phyloP scores from a whole-genome alignment of 2,888 invertebrate species.

The Pilophorus perplexus region DNA sequence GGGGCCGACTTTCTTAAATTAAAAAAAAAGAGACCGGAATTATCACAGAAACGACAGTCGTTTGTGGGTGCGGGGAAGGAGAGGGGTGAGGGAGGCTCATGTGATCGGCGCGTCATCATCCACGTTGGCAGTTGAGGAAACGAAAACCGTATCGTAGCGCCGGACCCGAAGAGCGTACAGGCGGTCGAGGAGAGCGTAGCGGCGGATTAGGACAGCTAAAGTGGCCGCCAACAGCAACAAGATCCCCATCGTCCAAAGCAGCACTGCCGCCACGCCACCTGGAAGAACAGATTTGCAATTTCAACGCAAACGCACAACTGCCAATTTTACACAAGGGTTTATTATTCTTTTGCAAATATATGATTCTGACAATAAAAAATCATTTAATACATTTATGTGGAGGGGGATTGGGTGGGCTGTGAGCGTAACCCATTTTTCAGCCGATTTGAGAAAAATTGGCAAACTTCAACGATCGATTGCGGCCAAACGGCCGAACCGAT shows the following conservation, averaged over 20 bases:
- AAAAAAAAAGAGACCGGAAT: conserved; percentile 14
- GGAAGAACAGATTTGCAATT: too few species aligned
- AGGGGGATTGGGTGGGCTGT: too few species aligned
- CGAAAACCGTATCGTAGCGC: conserved; percentile 36
- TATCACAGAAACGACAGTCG: conserved; percentile 41
- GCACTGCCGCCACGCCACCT: conserved; percentile 7
- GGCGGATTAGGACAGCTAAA: conserved; percentile 22
- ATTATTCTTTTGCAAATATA: too few species aligned
- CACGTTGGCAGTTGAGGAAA: conserved; percentile 32
- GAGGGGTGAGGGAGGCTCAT: conserved; percentile 25
- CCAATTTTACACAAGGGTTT: too few species aligned
- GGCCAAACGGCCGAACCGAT: too few species aligned
- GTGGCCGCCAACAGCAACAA: conserved; percentile 8
- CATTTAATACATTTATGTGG: too few species aligned
- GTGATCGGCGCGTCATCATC: conserved; percentile 38
- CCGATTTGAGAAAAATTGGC: too few species aligned
- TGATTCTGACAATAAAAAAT: neutral
- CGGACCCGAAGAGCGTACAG: conserved; percentile 34
- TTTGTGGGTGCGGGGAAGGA: conserved; percentile 24
- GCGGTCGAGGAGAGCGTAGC: conserved; percentile 22
- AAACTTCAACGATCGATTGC: too few species aligned
- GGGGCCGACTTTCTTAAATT: too few species aligned
- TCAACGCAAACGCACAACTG: too few species aligned
- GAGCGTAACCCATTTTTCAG: too few species aligned
- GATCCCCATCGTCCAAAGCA: conserved; percentile 12